These are phyloP conservation scores for Origma solitaria DNA, from an alignment of 2,113 vertebrate species.

Conservation along the genomic window DNA sequence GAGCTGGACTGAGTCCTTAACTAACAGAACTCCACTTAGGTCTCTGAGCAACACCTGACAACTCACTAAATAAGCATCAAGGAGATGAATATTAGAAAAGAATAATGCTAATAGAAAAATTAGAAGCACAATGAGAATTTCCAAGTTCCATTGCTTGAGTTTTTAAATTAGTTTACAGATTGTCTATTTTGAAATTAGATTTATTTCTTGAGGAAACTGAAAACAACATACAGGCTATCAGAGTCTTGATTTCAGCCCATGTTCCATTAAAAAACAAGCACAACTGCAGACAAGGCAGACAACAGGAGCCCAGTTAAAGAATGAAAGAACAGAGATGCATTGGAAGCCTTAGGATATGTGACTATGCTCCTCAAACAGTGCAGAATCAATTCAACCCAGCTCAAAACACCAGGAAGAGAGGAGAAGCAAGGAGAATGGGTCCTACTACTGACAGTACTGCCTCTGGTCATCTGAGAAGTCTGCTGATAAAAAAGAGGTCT, in stretches of 20 bases:
- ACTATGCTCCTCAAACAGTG: not conserved
- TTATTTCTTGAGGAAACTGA: constrained; percentile 61
- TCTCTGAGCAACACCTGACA: not conserved
- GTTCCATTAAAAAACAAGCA: constrained; percentile 33
- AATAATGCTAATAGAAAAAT: not conserved
- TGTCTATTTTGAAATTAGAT: constrained; percentile 36
- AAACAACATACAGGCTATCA: constrained; percentile 59
- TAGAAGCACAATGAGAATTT: not conserved
- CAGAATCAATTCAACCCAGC: not conserved
- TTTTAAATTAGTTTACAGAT: constrained; percentile 47
- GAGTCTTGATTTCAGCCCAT: constrained; percentile 32
- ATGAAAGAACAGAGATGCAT: constrained; percentile 9
- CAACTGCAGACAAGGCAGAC: constrained; percentile 35
- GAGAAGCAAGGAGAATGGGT: not conserved
- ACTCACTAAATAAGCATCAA: not conserved
- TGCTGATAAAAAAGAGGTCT: not conserved
- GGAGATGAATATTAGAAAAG: not conserved
- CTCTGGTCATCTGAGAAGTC: not conserved
- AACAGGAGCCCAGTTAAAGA: constrained; percentile 8
- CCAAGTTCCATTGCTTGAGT: not conserved
- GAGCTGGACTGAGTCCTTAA: not conserved
- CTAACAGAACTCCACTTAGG: not conserved
- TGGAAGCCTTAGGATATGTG: not conserved
- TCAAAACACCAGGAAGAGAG: not conserved
- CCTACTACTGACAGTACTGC: not conserved